Evolutionary conservation across 2,113 vertebrate species (phyloP), one percentile per base, ranked within the genome.

Genomic region (Calyptomena viridis): DNA sequence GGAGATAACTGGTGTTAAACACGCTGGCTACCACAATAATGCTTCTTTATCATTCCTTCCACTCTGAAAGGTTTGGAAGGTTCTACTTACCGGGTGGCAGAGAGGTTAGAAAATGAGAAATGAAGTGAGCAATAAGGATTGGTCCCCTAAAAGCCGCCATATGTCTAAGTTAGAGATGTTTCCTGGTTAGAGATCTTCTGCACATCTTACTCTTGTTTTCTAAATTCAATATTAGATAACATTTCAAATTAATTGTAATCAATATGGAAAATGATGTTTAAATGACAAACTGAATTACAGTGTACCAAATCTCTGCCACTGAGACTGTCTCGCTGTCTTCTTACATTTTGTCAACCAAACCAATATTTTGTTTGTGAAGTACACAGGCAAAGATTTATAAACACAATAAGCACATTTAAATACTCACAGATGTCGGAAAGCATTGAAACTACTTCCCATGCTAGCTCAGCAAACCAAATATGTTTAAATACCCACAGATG

Each of bases 401-500:
- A 73, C 53, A 85, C 6, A n/a, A 49, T 66, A 73, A 79, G 16
- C 18, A 42, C 14, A 75, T 86, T 71, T 92, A 88, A 88, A 92
- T 67, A 67, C 28, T 22, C 85, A 67, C 46, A 90, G 88, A 87
- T 91, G 73, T 84, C 6, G 3, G 69, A 80, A 93, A 84, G 9
- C 30, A 56, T 35, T 67, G 35, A 58, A 73, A 88, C 20, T 39
- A 33, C 9, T 67, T 92, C 25, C 49, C 1, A 1, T 77, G 47
- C 80, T 77, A 3, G 1, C 58, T 93, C 79, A 90, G 50, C 76
- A 95, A 84, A 77, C 42, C 35, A 77, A 69, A 15, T 60, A 64
- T 23, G 13, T 90, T 93, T 77, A 94, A 88, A 88, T 50, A 90
- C 12, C 21, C 76, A 74, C 88, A 93, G 46, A 77, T 94, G 75